phyloP scores from a whole-genome alignment of 37 sponge, comb jelly and placozoan genomes.

The Chondrilla cf. caribensis region DNA sequence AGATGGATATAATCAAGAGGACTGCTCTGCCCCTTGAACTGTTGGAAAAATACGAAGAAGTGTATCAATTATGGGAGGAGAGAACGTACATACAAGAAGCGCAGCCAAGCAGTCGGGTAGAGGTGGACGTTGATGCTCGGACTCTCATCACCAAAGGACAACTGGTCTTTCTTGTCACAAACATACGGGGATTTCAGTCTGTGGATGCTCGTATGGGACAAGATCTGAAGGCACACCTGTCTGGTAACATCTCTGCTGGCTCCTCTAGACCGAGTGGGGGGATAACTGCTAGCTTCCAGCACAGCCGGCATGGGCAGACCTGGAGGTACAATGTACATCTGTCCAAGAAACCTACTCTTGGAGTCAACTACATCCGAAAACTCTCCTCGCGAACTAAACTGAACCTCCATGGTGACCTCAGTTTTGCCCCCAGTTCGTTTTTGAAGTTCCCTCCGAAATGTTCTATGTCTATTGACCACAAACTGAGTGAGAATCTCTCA shows the following conservation, averaged over 20 bases:
- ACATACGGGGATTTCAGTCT: constrained; percentile 34
- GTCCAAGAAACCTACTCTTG: not conserved
- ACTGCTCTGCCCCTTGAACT: constrained; percentile 69
- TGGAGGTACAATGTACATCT: not conserved
- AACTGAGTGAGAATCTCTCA: not conserved
- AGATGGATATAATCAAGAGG: constrained; percentile 61
- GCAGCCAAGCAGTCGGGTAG: constrained; percentile 49
- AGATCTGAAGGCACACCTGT: not conserved
- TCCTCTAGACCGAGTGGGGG: not conserved
- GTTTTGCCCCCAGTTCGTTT: not conserved
- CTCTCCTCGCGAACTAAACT: not conserved
- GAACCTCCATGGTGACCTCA: not conserved
- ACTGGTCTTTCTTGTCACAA: constrained; percentile 21
- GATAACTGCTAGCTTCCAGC: not conserved
- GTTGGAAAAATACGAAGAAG: constrained; percentile 73
- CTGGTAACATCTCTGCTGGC: constrained; percentile 2
- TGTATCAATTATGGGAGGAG: constrained; percentile 72
- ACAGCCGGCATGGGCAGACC: not conserved
- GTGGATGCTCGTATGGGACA: constrained; percentile 47
- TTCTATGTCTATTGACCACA: not conserved
- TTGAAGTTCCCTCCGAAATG: constrained; percentile 21
- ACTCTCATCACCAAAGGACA: constrained; percentile 30
- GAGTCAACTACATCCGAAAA: not conserved
- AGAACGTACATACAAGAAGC: constrained; percentile 66
- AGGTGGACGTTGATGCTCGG: constrained; percentile 58